Evolutionary conservation across 1,140 invertebrate genomes (phyloP).

Genomic region (Lepeophtheirus salmonis): DNA sequence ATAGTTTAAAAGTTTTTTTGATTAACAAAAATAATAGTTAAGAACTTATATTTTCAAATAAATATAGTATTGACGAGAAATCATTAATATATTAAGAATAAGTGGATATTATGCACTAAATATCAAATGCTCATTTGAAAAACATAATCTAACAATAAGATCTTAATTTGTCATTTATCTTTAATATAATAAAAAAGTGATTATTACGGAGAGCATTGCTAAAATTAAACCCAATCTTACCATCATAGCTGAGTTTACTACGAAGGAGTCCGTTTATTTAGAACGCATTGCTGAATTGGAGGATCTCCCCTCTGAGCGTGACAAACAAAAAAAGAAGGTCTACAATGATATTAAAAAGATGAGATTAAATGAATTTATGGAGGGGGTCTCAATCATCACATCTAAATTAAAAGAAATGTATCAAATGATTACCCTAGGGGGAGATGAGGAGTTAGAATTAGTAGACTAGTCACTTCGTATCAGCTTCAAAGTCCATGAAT

Average conservation of each 20-base stretch:
- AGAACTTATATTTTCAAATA: too few species aligned
- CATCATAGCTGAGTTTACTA: constrained; percentile 49
- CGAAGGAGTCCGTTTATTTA: constrained; percentile 51
- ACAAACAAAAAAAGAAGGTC: constrained; percentile 48
- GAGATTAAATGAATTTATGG: constrained; percentile 62
- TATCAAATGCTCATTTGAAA: too few species aligned
- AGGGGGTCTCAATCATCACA: constrained; percentile 74
- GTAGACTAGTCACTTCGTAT: too few species aligned
- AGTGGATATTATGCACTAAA: too few species aligned
- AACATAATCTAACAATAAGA: too few species aligned
- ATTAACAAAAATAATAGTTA: too few species aligned
- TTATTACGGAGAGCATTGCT: constrained; percentile 44
- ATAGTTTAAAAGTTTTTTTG: too few species aligned
- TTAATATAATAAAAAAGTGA: too few species aligned
- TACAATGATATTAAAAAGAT: constrained; percentile 45
- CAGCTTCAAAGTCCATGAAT: too few species aligned
- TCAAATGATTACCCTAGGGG: constrained; percentile 79
- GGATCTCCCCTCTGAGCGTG: constrained; percentile 51
- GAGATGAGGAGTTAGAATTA: constrained; percentile 89
- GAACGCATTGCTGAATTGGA: constrained; percentile 57
- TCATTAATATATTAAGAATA: constrained; percentile 41
- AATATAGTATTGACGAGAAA: too few species aligned
- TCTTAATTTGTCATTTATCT: too few species aligned
- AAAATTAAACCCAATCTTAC: constrained; percentile 54
- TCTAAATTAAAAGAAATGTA: constrained; percentile 85